Conservation (phyloP, 2,797 vertebrate genomes). For the Acanthopagrus latus region DNA sequence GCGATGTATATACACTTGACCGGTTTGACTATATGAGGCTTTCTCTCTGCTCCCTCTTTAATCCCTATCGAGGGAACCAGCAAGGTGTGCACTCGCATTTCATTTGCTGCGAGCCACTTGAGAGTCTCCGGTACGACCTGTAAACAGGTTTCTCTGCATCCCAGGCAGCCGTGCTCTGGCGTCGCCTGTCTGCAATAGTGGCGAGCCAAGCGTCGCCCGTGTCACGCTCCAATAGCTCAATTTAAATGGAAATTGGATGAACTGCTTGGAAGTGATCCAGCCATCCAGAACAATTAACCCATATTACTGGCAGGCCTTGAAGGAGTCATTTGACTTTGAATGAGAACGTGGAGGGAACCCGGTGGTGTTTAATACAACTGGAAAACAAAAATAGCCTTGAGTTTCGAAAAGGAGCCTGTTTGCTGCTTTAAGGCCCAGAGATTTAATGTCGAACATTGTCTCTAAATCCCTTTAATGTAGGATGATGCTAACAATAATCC, state of each 20-base stretch:
- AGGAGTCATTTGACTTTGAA: constrained; percentile 83
- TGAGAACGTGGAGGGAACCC: constrained; percentile 61
- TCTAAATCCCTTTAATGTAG: constrained; percentile 32
- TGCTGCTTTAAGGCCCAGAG: constrained; percentile 30
- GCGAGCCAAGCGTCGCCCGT: constrained; percentile 56
- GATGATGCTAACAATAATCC: constrained; percentile 10
- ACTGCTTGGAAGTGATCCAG: constrained; percentile 86
- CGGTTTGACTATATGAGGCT: constrained; percentile 33
- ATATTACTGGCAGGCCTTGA: constrained; percentile 82
- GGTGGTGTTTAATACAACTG: constrained; percentile 63
- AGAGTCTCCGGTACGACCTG: constrained; percentile 62
- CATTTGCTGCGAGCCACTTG: constrained; percentile 55
- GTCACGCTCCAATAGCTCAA: constrained; percentile 83
- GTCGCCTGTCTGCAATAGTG: constrained; percentile 64
- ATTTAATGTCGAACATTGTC: constrained; percentile 38
- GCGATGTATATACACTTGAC: constrained; percentile 54
- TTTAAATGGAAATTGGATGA: constrained; percentile 89
- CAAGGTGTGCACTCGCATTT: constrained; percentile 61
- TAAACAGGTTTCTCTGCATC: constrained; percentile 74
- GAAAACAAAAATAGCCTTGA: constrained; percentile 67
- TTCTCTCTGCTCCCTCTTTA: constrained; percentile 43
- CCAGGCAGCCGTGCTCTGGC: constrained; percentile 33
- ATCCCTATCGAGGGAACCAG: constrained; percentile 48
- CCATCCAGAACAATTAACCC: constrained; percentile 87
- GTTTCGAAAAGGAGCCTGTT: constrained; percentile 45